Evolutionary conservation across 1,140 invertebrate genomes (phyloP).

Genomic region (Liolophura sinensis): DNA sequence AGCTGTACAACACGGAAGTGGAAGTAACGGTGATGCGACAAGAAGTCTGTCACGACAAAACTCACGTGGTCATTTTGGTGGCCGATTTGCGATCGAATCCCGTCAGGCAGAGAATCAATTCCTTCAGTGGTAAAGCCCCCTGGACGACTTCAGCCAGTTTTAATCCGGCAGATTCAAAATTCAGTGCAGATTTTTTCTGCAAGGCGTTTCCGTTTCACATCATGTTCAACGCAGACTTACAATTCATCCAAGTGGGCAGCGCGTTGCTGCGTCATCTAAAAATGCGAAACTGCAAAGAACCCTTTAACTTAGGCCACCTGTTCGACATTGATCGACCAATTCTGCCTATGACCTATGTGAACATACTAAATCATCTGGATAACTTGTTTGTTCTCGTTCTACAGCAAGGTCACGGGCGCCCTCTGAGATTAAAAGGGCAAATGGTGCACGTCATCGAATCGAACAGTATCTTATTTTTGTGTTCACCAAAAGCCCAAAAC

Average conservation of each 20-base stretch:
- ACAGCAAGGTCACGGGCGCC: slow-evolving; percentile 55
- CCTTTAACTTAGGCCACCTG: slow-evolving; percentile 70
- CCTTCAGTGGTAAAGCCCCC: neutral
- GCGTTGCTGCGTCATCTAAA: slow-evolving; percentile 68
- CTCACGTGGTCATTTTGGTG: slow-evolving; percentile 84
- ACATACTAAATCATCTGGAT: slow-evolving; percentile 90
- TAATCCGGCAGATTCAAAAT: neutral
- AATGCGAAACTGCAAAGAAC: slow-evolving; percentile 71
- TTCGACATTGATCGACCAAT: slow-evolving; percentile 84
- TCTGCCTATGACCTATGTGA: slow-evolving; percentile 80
- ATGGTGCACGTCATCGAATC: slow-evolving; percentile 90
- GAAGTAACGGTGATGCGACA: slow-evolving; percentile 81
- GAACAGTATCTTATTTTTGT: slow-evolving; percentile 85
- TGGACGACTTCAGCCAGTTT: neutral
- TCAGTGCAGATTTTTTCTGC: slow-evolving; percentile 75
- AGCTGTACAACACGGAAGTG: slow-evolving; percentile 85
- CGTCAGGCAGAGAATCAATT: slow-evolving; percentile 61
- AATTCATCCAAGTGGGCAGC: slow-evolving; percentile 79
- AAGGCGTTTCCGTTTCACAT: slow-evolving; percentile 90
- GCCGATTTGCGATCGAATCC: slow-evolving; percentile 77
- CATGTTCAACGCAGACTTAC: slow-evolving; percentile 83
- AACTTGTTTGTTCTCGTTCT: slow-evolving; percentile 89
- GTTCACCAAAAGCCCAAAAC: slow-evolving; percentile 90
- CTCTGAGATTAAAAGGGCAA: slow-evolving; percentile 71
- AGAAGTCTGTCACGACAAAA: slow-evolving; percentile 66